Evolutionary conservation across 2,888 invertebrate genomes (phyloP).

Genomic region (Drosophila hamatofila): DNA sequence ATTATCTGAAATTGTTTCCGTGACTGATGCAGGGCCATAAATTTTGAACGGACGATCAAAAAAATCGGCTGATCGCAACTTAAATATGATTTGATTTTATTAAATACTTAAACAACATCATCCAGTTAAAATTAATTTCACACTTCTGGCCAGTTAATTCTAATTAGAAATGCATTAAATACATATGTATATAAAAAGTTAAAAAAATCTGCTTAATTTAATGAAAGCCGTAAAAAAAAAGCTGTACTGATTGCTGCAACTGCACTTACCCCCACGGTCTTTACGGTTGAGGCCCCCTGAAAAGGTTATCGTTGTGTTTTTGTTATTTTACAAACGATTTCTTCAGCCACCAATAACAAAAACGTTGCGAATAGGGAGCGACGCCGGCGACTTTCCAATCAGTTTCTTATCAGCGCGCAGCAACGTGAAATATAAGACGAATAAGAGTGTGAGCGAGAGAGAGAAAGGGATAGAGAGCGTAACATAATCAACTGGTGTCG

Average conservation of each 20-base stretch:
- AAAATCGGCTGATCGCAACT: conserved; percentile 6
- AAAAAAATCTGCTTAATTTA: not conserved
- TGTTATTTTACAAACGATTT: conserved; percentile 55
- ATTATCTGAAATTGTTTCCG: conserved; percentile 12
- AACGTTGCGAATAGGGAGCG: conserved; percentile 20
- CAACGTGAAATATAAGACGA: not conserved
- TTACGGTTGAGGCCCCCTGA: conserved; percentile 43
- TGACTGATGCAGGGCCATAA: conserved; percentile 12
- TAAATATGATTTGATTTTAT: conserved; percentile 3
- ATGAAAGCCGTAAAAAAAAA: conserved; percentile 1
- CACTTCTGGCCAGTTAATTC: not conserved
- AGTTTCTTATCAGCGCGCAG: conserved; percentile 61
- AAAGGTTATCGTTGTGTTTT: conserved; percentile 73
- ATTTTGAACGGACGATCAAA: not conserved
- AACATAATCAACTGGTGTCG: conserved; percentile 30
- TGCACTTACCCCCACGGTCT: conserved; percentile 58
- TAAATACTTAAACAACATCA: not conserved
- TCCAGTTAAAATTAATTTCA: conserved; percentile 3
- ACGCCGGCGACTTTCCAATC: conserved; percentile 21
- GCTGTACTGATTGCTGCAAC: conserved; percentile 14
- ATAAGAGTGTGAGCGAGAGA: not conserved
- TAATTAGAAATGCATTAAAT: not conserved
- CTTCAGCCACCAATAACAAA: conserved; percentile 17
- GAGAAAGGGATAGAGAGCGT: not conserved
- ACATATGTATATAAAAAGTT: too few relatives aligned